Conservation (phyloP, 2,888 invertebrate genomes). For the Cerceris rybyensis region DNA sequence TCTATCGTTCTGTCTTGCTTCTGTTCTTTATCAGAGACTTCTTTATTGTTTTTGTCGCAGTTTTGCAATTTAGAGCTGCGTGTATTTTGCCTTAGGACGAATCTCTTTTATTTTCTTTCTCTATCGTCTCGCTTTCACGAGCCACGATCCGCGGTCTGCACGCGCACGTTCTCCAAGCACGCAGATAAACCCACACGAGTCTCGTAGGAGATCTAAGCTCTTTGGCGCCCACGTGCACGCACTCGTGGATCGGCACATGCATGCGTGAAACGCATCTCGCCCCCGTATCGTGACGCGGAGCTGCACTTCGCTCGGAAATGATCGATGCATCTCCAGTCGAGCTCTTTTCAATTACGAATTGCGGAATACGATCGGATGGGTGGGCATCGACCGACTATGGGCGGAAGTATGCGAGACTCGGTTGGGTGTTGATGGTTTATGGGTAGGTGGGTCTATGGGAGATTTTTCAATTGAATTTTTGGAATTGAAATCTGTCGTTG, state of each 20-base stretch:
- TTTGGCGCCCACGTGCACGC: conserved; percentile 55
- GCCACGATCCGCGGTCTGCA: conserved; percentile 66
- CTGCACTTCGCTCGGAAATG: conserved; percentile 29
- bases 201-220: conserved; percentile 28
- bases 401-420: too few relatives aligned
- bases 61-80: too few relatives aligned
- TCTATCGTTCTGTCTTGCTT: too few relatives aligned
- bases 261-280: neutral
- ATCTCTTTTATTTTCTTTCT: conserved; percentile 20
- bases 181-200: conserved; percentile 51
- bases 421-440: too few relatives aligned
- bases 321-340: conserved; percentile 52
- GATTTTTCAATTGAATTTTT: too few relatives aligned
- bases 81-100: too few relatives aligned
- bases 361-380: conserved; percentile 15
- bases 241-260: conserved; percentile 12
- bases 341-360: conserved; percentile 44
- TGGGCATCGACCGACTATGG: neutral
- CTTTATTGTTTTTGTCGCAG: too few relatives aligned
- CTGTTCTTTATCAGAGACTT: too few relatives aligned
- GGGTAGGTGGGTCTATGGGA: too few relatives aligned
- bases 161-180: conserved; percentile 12
- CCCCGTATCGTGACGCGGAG: neutral
- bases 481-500: too few relatives aligned
- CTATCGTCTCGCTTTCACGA: conserved; percentile 52